Percentiles rank a stretch among this genome's conserved stretches.
phyloP scores from a whole-genome alignment of 2,888 invertebrate genomes.

The Mythimna lalbum region DNA sequence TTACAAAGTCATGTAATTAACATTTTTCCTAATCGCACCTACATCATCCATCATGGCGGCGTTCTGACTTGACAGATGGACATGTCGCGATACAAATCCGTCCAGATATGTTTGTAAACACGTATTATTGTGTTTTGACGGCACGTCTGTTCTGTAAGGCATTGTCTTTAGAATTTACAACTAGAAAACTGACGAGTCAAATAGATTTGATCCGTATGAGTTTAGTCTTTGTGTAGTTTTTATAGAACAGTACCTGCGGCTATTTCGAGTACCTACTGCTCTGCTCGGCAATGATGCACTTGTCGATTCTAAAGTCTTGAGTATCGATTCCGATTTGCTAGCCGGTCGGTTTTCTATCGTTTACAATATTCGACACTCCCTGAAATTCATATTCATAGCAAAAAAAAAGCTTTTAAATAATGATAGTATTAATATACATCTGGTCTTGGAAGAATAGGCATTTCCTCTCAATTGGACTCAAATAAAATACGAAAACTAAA shows the following conservation, averaged over 20 bases:
- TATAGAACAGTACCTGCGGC: neutral
- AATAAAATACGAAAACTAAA: neutral
- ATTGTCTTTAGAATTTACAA: slow-evolving; percentile 52
- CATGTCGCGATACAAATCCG: slow-evolving; percentile 64
- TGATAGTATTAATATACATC: no score
- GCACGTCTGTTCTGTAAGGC: slow-evolving; percentile 58
- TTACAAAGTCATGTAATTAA: slow-evolving; percentile 68
- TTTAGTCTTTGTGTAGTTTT: neutral
- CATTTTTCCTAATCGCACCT: slow-evolving; percentile 65
- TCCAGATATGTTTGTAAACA: slow-evolving; percentile 65
- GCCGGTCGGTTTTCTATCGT: no score
- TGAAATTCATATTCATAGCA: no score
- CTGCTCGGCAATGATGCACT: no score
- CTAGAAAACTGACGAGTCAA: slow-evolving; percentile 15
- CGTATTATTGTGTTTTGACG: slow-evolving; percentile 67
- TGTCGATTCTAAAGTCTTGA: no score
- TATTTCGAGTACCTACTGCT: neutral
- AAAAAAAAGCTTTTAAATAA: no score
- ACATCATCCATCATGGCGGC: slow-evolving; percentile 68
- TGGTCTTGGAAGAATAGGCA: neutral
- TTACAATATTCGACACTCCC: no score
- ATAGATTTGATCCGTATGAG: neutral
- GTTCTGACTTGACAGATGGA: slow-evolving; percentile 58
- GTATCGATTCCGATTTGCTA: no score
- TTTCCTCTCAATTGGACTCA: no score